Evolutionary conservation across 2,113 vertebrate genomes (phyloP).

Genomic region (Miniopterus natalensis): DNA sequence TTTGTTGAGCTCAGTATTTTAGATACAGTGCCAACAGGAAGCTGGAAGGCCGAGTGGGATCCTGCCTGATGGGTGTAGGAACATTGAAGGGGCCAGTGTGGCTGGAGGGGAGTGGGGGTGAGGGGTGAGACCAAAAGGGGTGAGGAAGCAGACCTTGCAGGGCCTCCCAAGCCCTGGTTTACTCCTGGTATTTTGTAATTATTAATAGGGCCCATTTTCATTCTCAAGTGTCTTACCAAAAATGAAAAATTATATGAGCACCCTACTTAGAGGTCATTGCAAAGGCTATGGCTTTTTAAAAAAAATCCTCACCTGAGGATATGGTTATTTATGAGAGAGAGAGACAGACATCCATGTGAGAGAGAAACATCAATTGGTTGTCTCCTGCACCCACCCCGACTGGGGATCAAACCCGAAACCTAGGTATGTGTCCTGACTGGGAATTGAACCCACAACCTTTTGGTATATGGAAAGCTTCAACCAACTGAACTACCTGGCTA

Average conservation of each 20-base stretch:
- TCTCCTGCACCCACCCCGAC: neutral
- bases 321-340: neutral
- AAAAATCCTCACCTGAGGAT: neutral
- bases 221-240: neutral
- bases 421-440: neutral
- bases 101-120: neutral
- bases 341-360: neutral
- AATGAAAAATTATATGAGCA: neutral
- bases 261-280: neutral
- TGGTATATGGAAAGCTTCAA: neutral
- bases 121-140: too few species aligned
- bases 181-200: neutral
- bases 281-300: neutral
- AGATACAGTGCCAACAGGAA: neutral
- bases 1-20: neutral
- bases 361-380: neutral
- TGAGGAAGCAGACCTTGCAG: neutral
- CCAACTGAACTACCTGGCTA: neutral
- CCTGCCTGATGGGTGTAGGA: neutral
- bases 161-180: neutral
- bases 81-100: neutral
- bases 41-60: neutral
- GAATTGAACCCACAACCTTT: neutral
- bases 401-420: neutral
- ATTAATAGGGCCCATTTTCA: neutral